phyloP scores from a whole-genome alignment of 1,140 invertebrate genomes.

The Papilio polytes region DNA sequence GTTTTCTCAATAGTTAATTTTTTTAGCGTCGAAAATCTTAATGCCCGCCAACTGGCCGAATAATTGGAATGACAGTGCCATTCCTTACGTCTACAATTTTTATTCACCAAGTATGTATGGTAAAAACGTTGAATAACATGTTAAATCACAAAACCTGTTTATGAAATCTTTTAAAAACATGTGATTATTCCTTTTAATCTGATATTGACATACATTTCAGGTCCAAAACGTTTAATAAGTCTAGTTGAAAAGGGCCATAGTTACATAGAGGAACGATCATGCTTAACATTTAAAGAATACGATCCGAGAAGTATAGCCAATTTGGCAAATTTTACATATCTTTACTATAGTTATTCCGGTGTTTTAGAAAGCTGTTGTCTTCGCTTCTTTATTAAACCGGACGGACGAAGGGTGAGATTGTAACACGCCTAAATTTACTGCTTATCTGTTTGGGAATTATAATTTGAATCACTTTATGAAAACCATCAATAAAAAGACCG shows the following conservation, averaged over 20 bases:
- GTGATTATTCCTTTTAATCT: not conserved
- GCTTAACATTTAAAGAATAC: slow-evolving; percentile 59
- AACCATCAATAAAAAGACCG: too few relatives aligned
- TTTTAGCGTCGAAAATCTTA: slow-evolving; percentile 48
- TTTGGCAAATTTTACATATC: slow-evolving; percentile 52
- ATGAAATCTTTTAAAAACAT: too few relatives aligned
- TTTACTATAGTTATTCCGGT: slow-evolving; percentile 65
- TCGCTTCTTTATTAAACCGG: slow-evolving; percentile 44
- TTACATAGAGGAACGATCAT: slow-evolving; percentile 58
- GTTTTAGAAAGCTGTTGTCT: slow-evolving; percentile 68
- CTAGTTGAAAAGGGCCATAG: slow-evolving; percentile 57
- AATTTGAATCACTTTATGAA: too few relatives aligned
- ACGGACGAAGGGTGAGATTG: slow-evolving; percentile 53
- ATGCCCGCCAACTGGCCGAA: slow-evolving; percentile 58
- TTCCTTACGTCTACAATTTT: slow-evolving; percentile 66
- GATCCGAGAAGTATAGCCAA: slow-evolving; percentile 48
- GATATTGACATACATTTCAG: slow-evolving; percentile 45
- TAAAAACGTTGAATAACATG: not conserved
- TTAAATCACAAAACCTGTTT: not conserved
- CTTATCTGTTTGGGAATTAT: too few relatives aligned
- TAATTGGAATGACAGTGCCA: slow-evolving; percentile 59
- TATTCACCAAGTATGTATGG: slow-evolving; percentile 63
- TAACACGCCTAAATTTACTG: not conserved
- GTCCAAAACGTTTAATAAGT: slow-evolving; percentile 57
- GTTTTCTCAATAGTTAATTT: slow-evolving; percentile 8